Evolutionary conservation across 2,888 invertebrate species (phyloP).

Genomic region (Leucania comma): DNA sequence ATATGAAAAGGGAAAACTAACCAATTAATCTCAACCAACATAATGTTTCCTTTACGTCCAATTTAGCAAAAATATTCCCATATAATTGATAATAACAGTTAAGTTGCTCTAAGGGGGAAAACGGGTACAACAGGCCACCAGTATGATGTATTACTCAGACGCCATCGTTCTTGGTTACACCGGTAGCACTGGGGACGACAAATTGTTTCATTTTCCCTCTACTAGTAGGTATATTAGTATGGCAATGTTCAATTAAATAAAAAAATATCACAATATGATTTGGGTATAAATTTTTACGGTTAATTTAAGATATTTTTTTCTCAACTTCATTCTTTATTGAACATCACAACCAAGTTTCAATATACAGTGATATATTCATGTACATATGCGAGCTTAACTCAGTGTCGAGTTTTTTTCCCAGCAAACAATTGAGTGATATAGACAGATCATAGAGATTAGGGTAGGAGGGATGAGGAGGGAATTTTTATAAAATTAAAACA

Average conservation of each 20-base stretch:
- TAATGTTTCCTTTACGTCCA: slow-evolving; percentile 15
- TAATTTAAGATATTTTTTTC: not conserved
- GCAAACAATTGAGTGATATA: no score
- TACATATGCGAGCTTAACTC: no score
- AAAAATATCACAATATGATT: not conserved
- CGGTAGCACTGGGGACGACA: slow-evolving; percentile 65
- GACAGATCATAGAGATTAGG: no score
- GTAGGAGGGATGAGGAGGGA: no score
- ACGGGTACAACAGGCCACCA: slow-evolving; percentile 38
- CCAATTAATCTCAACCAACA: slow-evolving; percentile 19
- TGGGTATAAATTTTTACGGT: not conserved
- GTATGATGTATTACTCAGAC: slow-evolving; percentile 69
- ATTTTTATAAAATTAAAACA: no score
- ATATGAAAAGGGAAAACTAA: slow-evolving; percentile 14
- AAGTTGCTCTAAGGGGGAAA: slow-evolving; percentile 33
- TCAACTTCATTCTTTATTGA: no score
- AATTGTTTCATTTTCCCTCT: slow-evolving; percentile 68
- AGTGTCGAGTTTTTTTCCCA: no score
- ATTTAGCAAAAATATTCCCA: slow-evolving; percentile 29
- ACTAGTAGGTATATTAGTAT: not conserved
- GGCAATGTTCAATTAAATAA: no score
- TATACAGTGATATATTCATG: no score
- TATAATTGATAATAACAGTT: slow-evolving; percentile 52
- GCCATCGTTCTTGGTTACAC: slow-evolving; percentile 75
- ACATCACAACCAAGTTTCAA: no score